Evolutionary conservation across 2,797 vertebrate species (phyloP), one percentile per base, ranked within the genome.

Genomic region (Sternarchorhynchus goeldii): DNA sequence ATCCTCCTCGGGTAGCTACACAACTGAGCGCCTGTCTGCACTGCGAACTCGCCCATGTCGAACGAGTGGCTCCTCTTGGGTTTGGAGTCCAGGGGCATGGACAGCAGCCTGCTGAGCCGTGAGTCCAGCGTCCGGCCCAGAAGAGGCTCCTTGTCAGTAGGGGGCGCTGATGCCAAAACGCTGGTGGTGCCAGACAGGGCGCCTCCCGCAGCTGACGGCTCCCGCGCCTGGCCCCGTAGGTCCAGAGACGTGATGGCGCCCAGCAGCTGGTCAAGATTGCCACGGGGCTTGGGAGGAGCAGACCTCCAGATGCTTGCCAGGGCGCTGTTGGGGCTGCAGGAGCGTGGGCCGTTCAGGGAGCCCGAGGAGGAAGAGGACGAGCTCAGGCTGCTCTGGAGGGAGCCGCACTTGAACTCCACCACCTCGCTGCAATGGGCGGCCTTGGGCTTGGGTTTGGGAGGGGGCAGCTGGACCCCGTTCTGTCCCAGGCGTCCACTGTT

Each of bases 51-150:
- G 45, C 96, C 95, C 93, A 96, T 96, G 90, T 98, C 96, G 25
- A 98, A 97, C 64, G 96, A 97, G 89, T 96, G 96, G 89, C 96
- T 98, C 88, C 96, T 92, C 83, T 93, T 95, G 64, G 95, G 92
- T 89, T 92, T 95, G 82, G 93, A 92, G 88, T 96, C 95, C 90
- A 95, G 86, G 25, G 96, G 95, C 78, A 96, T 86, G 82, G 91
- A 93, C 73, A 96, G 94, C 78, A 96, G 91, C 81, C 94, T 93
- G 86, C 91, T 92, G 83, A 96, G 93, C 81, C 93, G 91, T 60
- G 94, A 95, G 66, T 96, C 94, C 0, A 89, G 75, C 0, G 92
- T 92, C 31, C 93, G 92, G 79, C 95, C 95, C 87, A 98, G 89
- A 85, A 97, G 90, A 0, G 96, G 96, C 90, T 96, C 96, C 87